Evolutionary conservation across 2,888 invertebrate genomes (phyloP).

Genomic region (Leptinotarsa tumamoca): DNA sequence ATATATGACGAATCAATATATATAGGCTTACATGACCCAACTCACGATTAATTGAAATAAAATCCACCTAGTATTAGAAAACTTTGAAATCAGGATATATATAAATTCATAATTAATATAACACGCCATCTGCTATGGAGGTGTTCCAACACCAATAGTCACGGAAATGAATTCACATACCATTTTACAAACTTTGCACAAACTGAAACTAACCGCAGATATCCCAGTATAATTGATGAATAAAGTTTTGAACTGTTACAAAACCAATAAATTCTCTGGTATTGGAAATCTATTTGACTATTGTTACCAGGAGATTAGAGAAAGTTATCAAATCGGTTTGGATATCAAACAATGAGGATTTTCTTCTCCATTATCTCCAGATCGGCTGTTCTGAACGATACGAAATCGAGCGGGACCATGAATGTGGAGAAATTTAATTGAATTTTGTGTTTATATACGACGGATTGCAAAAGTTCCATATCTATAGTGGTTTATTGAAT

Average conservation of each 20-base stretch:
- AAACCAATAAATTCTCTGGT: constrained; percentile 20
- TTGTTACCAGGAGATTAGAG: constrained; percentile 24
- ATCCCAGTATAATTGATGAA: constrained; percentile 21
- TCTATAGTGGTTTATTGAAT: background rate
- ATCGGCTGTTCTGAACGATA: background rate
- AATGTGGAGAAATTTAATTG: constrained; percentile 16
- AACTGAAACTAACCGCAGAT: constrained; percentile 14
- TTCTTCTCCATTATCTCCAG: constrained; percentile 25
- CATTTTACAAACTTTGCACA: constrained; percentile 7
- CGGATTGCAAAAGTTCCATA: background rate
- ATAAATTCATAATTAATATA: too few species aligned
- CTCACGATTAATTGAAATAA: too few species aligned
- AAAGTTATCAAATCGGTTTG: constrained; percentile 27
- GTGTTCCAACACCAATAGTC: background rate
- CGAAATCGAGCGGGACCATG: background rate
- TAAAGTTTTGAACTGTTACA: constrained; percentile 24
- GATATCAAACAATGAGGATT: constrained; percentile 21
- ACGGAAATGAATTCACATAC: background rate
- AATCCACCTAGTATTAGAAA: too few species aligned
- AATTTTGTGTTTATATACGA: background rate
- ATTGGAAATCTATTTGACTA: constrained; percentile 18
- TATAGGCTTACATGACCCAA: too few species aligned
- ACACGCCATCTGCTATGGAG: too few species aligned
- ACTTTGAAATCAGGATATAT: too few species aligned
- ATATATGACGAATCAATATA: too few species aligned